These are phyloP conservation scores for Drosophila neonasuta DNA, from an alignment of 2,888 invertebrate species.

Conservation along the genomic window DNA sequence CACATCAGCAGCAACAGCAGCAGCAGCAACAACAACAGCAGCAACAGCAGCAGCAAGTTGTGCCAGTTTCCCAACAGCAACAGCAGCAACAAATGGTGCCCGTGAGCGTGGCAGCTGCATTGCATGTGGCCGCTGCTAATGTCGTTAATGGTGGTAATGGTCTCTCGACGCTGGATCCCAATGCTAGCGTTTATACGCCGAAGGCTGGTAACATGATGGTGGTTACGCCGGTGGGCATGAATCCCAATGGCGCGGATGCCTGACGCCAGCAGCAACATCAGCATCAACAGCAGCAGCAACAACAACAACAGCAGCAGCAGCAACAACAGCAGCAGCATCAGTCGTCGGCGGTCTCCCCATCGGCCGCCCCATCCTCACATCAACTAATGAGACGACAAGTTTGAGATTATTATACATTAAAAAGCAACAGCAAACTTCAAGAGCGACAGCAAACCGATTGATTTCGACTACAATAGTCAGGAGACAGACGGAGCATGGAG, in stretches of 20 bases:
- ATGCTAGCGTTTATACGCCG: slow-evolving; percentile 95
- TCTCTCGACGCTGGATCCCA: slow-evolving; percentile 89
- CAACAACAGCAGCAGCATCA: slow-evolving; percentile 29
- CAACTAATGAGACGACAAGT: slow-evolving; percentile 80
- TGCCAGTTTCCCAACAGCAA: slow-evolving; percentile 56
- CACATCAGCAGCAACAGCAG: not conserved
- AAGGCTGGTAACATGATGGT: slow-evolving; percentile 84
- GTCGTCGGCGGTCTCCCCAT: slow-evolving; percentile 43
- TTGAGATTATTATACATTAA: slow-evolving; percentile 81
- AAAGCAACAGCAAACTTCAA: slow-evolving; percentile 41
- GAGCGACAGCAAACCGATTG: slow-evolving; percentile 36
- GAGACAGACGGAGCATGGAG: slow-evolving; percentile 16
- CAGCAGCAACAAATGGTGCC: slow-evolving; percentile 72
- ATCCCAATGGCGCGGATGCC: slow-evolving; percentile 72
- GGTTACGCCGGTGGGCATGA: slow-evolving; percentile 72
- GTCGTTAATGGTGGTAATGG: slow-evolving; percentile 57
- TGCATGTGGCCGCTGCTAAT: slow-evolving; percentile 63
- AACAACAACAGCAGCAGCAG: slow-evolving; percentile 32
- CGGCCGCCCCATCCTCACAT: slow-evolving; percentile 62
- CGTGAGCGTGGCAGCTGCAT: slow-evolving; percentile 73
- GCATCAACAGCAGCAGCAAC: slow-evolving; percentile 49
- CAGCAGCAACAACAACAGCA: slow-evolving; percentile 48
- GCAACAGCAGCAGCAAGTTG: slow-evolving; percentile 45
- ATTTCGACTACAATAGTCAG: slow-evolving; percentile 45
- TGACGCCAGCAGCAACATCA: slow-evolving; percentile 72